Evolutionary conservation across 2,888 invertebrate species (phyloP), one percentile per base, ranked within the genome.

Genomic region (Resseliella maxima): DNA sequence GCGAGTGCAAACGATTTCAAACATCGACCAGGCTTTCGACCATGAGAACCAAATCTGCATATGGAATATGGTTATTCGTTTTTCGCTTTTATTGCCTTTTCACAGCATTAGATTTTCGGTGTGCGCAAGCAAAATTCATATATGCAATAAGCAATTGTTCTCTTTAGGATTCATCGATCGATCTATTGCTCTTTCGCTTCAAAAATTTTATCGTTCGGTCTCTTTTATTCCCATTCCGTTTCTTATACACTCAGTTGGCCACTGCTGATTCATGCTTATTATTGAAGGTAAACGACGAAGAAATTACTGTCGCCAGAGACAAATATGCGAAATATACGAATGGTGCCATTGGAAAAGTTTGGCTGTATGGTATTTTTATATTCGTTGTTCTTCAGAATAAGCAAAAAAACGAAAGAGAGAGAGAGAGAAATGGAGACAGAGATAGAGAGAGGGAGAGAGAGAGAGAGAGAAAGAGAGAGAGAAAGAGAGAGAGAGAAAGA

Each of bases 301-400:
- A 72, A 72, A 72, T 72, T 72, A 72, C 72, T 72, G 72, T 72
- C 72, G 72, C 72, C 72, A 72, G 72, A 72, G 72, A 72, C 72
- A 72, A 72, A 72, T 72, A 72, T 72, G 72, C 31, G 72, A 72
- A 72, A 72, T 72, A 72, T 35, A 72, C 72, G 72, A 59, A 72
- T 72, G 35, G 6, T n/a, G n/a, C 0, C 27, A 15, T 5, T 12
- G 27, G 31, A 72, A 72, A 72, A 72, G 35, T 72, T 72, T 72
- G 59, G 24, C 6, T 72, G 15, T 18, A 15, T 18, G 46, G 18
- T 2, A 2, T 2, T 50, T 6, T 2, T 8, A 6, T 24, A n/a
- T 59, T 59, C 24, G 2, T 59, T 5, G n/a, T n/a, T n/a, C n/a
- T n/a, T n/a, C n/a, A n/a, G n/a, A n/a, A n/a, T n/a, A n/a, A n/a